Evolutionary conservation across 2,113 vertebrate species (phyloP).

Genomic region (Rhodinocichla rosea): DNA sequence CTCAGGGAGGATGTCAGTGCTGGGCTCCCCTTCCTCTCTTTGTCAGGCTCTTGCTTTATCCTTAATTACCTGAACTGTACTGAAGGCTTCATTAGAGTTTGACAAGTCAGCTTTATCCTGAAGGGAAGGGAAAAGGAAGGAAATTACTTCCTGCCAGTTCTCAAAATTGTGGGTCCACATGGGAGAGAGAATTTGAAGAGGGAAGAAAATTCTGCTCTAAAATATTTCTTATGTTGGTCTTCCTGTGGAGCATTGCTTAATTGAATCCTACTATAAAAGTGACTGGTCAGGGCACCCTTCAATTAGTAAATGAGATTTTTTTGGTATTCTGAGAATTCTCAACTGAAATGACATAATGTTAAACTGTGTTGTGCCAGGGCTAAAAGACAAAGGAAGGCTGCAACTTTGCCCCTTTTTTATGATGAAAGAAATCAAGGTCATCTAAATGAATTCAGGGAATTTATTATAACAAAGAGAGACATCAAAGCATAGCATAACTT

Average conservation of each 20-base stretch:
- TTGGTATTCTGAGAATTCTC: background rate
- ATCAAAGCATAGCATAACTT: constrained; percentile 28
- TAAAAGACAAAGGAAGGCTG: background rate
- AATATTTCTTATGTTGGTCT: background rate
- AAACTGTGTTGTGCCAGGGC: background rate
- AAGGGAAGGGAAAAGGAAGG: background rate
- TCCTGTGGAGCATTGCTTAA: background rate
- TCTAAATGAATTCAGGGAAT: background rate
- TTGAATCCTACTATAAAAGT: background rate
- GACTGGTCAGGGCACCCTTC: background rate
- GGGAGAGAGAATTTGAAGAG: background rate
- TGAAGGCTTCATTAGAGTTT: background rate
- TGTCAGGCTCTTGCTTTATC: background rate
- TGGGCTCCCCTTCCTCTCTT: background rate
- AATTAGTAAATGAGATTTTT: background rate
- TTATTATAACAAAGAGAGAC: background rate
- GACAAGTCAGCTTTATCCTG: background rate
- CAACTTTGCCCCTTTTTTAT: background rate
- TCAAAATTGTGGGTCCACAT: background rate
- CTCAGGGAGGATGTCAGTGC: fast-evolving
- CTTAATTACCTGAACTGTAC: background rate
- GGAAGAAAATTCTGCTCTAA: background rate
- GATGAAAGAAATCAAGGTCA: constrained; percentile 34
- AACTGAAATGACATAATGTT: background rate
- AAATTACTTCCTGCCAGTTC: background rate